Percentiles rank a stretch among this genome's conserved stretches.
Conservation (phyloP, 2,888 invertebrate genomes). For the Cantharis lateralis region DNA sequence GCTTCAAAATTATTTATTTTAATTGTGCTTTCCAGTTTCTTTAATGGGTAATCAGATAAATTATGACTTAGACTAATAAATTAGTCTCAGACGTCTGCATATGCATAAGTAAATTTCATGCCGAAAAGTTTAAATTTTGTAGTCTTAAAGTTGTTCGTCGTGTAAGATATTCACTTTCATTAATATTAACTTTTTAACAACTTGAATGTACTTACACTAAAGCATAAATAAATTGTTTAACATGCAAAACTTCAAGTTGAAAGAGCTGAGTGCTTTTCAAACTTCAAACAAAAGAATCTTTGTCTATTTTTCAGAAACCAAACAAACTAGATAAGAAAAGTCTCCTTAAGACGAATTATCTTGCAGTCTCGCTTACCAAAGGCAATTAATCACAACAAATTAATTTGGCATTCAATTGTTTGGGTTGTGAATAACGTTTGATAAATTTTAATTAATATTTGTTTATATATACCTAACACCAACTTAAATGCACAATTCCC, state of each 20-base stretch:
- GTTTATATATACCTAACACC: neutral
- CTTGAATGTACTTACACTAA: neutral
- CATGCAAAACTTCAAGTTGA: conserved; percentile 1
- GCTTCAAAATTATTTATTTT: neutral
- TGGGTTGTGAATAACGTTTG: conserved; percentile 7
- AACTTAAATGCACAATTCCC: neutral
- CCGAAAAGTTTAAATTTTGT: neutral
- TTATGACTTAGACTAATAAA: neutral
- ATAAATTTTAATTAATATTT: conserved; percentile 18
- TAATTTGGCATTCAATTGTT: conserved; percentile 19
- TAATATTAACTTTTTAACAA: neutral
- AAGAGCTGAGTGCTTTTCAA: conserved; percentile 7
- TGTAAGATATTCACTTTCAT: neutral
- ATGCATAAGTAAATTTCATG: neutral
- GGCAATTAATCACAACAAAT: conserved; percentile 19
- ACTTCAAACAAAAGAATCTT: conserved; percentile 8
- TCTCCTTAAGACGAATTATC: conserved; percentile 6
- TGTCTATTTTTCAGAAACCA: conserved; percentile 10
- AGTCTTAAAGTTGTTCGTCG: neutral
- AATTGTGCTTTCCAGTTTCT: neutral
- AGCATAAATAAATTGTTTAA: neutral
- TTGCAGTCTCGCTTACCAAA: conserved; percentile 8
- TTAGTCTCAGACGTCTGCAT: neutral
- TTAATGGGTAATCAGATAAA: neutral
- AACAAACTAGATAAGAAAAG: neutral